These are phyloP conservation scores for Pegoplata infirma DNA, from an alignment of 2,888 invertebrate species.

Conservation along the genomic window DNA sequence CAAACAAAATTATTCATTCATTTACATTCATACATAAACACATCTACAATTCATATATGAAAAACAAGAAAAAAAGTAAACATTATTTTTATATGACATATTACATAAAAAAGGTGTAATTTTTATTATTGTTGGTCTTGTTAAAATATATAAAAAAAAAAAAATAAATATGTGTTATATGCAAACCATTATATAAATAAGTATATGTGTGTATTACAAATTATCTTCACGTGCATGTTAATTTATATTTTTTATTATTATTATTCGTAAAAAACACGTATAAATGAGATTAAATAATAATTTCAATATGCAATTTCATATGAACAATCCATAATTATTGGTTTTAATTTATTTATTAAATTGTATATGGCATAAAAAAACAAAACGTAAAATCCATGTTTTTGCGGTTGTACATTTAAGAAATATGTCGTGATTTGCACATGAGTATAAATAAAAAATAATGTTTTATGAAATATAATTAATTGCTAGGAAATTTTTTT, in stretches of 20 bases:
- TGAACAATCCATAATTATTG: not conserved
- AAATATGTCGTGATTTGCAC: no score
- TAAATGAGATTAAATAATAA: conserved; percentile 37
- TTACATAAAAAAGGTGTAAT: conserved; percentile 60
- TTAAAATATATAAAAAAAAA: conserved; percentile 26
- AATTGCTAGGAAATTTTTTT: no score
- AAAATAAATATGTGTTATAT: not conserved
- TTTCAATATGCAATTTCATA: not conserved
- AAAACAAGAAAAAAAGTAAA: conserved; percentile 25
- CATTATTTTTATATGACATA: conserved; percentile 58
- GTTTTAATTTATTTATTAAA: not conserved
- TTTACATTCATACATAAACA: not conserved
- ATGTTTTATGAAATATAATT: no score
- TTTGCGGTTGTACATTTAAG: not conserved
- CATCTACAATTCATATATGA: not conserved
- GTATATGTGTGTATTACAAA: no score
- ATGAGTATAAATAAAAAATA: no score
- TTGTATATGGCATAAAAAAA: not conserved
- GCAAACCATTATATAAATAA: conserved; percentile 20
- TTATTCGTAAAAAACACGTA: conserved; percentile 9
- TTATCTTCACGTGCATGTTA: conserved; percentile 44
- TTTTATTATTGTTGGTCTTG: conserved; percentile 51
- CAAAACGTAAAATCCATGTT: not conserved
- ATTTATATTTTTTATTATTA: conserved; percentile 20
- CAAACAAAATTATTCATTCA: conserved; percentile 43